These are phyloP conservation scores for Chirona hameri DNA, from an alignment of 2,888 invertebrate genomes.

Conservation along the genomic window DNA sequence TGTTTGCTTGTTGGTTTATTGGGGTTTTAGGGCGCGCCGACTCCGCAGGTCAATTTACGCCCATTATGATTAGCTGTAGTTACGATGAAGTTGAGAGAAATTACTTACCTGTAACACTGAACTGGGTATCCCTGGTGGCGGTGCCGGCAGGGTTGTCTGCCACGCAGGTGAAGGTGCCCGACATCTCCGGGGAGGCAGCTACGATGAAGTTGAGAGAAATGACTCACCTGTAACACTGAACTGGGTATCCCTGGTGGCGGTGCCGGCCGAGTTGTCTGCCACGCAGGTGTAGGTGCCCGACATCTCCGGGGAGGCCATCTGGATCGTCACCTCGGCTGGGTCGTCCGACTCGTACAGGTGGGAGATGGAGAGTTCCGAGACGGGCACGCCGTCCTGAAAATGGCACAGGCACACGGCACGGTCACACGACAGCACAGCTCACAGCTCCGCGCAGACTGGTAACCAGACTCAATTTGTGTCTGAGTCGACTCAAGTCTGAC, in stretches of 20 bases:
- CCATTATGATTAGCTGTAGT: too few relatives aligned
- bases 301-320: neutral
- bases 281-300: slow-evolving; percentile 59
- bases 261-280: slow-evolving; percentile 56
- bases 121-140: slow-evolving; percentile 36
- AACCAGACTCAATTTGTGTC: too few relatives aligned
- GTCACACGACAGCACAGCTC: too few relatives aligned
- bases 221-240: neutral
- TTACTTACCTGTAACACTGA: neutral
- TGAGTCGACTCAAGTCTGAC: too few relatives aligned
- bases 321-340: neutral
- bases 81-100: too few relatives aligned
- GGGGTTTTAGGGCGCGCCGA: too few relatives aligned
- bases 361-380: neutral
- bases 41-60: too few relatives aligned
- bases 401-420: too few relatives aligned
- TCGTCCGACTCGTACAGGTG: neutral
- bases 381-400: neutral
- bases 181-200: slow-evolving; percentile 40
- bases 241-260: slow-evolving; percentile 40
- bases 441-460: too few relatives aligned
- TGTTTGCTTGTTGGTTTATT: too few relatives aligned
- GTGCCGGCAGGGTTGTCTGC: slow-evolving; percentile 57
- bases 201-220: too few relatives aligned
- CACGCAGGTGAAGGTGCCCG: slow-evolving; percentile 58